Percentiles rank a stretch among this genome's conserved stretches.
Conservation (phyloP, 2,797 vertebrate species). For the Philypnodon macrostomus region DNA sequence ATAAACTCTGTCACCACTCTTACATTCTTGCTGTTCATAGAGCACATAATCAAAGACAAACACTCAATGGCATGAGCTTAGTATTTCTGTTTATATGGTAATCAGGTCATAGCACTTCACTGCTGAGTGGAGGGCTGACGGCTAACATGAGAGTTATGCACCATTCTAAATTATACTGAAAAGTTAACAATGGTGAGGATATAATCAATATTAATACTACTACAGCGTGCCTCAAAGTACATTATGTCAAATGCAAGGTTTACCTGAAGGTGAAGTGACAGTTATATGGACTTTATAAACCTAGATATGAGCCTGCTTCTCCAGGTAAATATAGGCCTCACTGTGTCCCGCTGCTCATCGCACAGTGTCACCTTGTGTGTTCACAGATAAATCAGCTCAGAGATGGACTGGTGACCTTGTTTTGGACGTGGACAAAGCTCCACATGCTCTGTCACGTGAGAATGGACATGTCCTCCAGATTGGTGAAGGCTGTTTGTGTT, state of each 20-base stretch:
- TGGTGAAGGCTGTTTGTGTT: neutral
- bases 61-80: neutral
- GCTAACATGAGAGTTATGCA: too few species aligned
- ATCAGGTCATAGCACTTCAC: slow-evolving; percentile 2
- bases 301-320: neutral
- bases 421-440: neutral
- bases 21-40: neutral
- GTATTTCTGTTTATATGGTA: neutral
- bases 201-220: too few species aligned
- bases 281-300: slow-evolving; percentile 5
- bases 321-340: slow-evolving; percentile 22
- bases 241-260: too few species aligned
- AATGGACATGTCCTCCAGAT: neutral
- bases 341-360: slow-evolving; percentile 11
- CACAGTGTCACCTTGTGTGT: slow-evolving; percentile 21
- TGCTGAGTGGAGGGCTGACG: neutral
- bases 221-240: too few species aligned
- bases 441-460: too few species aligned
- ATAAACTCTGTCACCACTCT: neutral
- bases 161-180: too few species aligned
- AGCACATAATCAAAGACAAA: slow-evolving; percentile 2
- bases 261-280: slow-evolving; percentile 5
- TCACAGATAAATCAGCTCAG: slow-evolving; percentile 28
- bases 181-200: too few species aligned
- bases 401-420: slow-evolving; percentile 32